phyloP scores from a whole-genome alignment of 1,140 invertebrate species.

The Neodiprion virginianus region DNA sequence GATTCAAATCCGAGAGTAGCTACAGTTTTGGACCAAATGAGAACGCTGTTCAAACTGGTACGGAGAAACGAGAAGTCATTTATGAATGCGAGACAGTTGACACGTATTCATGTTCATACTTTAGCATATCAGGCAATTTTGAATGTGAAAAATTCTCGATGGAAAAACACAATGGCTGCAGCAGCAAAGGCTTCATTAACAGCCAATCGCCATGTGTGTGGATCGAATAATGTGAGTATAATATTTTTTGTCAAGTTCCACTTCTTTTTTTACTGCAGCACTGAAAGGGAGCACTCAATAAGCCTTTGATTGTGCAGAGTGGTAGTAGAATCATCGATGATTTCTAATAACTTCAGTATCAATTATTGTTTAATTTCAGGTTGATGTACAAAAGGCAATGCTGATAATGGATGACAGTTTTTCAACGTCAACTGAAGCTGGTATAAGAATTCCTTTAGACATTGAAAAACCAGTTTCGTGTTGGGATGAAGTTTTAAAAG shows the following conservation, averaged over 20 bases:
- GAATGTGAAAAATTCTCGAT: constrained; percentile 70
- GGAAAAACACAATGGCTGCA: constrained; percentile 81
- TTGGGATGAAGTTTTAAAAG: constrained; percentile 73
- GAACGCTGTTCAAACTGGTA: constrained; percentile 73
- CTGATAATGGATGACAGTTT: constrained; percentile 88
- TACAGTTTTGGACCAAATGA: constrained; percentile 83
- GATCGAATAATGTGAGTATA: constrained; percentile 67
- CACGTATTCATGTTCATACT: constrained; percentile 86
- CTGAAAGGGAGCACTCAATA: no score
- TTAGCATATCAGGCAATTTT: constrained; percentile 87
- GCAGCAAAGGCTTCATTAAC: constrained; percentile 86
- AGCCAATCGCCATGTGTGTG: constrained; percentile 86
- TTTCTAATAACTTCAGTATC: constrained; percentile 9
- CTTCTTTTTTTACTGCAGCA: no score
- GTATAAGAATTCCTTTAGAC: constrained; percentile 68
- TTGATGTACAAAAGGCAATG: constrained; percentile 74
- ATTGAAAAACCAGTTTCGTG: constrained; percentile 81
- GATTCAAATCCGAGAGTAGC: constrained; percentile 84
- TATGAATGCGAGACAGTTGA: constrained; percentile 65
- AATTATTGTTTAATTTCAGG: constrained; percentile 52
- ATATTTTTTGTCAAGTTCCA: background rate
- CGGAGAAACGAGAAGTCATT: constrained; percentile 57
- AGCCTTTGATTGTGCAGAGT: no score
- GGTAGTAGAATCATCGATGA: no score
- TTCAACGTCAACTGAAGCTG: constrained; percentile 67